A percentile compares a stretch with the other conserved stretches of the same genome.
Conservation (phyloP, 1,140 invertebrate species). For the Eupeodes corollae region DNA sequence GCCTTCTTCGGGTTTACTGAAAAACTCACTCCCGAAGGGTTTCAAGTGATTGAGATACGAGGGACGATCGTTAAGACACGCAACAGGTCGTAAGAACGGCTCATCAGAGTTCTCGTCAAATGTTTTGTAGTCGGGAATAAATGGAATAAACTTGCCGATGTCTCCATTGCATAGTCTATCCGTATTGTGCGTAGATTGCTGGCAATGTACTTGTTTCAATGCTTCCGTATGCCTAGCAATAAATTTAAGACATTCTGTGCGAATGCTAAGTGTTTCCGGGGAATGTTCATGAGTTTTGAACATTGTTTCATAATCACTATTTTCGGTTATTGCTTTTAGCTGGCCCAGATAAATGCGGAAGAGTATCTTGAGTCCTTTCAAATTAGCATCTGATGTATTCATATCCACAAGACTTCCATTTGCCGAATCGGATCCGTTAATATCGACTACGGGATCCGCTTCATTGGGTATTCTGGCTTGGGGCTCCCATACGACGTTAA, state of each 20-base stretch:
- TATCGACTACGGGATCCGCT: slow-evolving; percentile 6
- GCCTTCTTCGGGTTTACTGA: slow-evolving; percentile 31
- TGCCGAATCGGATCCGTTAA: background rate
- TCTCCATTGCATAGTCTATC: background rate
- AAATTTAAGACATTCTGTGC: too few species aligned
- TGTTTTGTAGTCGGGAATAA: slow-evolving; percentile 32
- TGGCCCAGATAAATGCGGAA: slow-evolving; percentile 36
- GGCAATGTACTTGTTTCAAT: too few species aligned
- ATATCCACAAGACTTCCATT: background rate
- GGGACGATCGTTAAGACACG: slow-evolving; percentile 27
- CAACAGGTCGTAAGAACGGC: slow-evolving; percentile 25
- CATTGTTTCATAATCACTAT: too few species aligned
- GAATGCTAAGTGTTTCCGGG: too few species aligned
- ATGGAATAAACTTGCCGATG: slow-evolving; percentile 19
- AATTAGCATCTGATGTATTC: slow-evolving; percentile 13
- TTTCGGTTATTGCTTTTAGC: slow-evolving; percentile 24
- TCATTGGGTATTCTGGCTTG: slow-evolving; percentile 17
- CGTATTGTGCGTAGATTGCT: too few species aligned
- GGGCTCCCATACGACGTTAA: background rate
- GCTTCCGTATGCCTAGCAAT: too few species aligned
- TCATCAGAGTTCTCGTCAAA: slow-evolving; percentile 23
- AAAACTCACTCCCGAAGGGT: slow-evolving; percentile 26
- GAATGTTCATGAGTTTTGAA: too few species aligned
- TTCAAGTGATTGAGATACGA: slow-evolving; percentile 31
- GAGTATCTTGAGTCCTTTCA: slow-evolving; percentile 32